phyloP scores from a whole-genome alignment of 2,113 vertebrate species.

The Hippolais icterina region DNA sequence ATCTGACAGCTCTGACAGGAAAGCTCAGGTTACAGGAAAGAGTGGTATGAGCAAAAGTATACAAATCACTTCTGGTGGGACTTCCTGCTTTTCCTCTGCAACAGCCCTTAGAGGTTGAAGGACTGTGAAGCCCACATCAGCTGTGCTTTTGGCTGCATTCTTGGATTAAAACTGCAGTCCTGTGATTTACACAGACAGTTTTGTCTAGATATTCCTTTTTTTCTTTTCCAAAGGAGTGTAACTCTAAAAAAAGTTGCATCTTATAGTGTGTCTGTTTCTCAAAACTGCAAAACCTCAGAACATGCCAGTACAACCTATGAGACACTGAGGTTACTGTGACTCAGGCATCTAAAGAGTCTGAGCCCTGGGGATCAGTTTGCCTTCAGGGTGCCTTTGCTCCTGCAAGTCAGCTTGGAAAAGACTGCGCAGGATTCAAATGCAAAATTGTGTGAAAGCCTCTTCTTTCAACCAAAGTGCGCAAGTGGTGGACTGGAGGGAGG shows the following conservation, averaged over 20 bases:
- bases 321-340: background rate
- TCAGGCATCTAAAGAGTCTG: background rate
- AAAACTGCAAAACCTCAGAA: background rate
- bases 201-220: background rate
- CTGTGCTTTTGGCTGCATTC: background rate
- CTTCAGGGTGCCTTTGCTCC: background rate
- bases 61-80: background rate
- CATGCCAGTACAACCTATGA: background rate
- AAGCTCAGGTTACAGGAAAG: background rate
- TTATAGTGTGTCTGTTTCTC: background rate
- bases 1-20: background rate
- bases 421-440: background rate
- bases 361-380: background rate
- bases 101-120: background rate
- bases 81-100: background rate
- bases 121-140: background rate
- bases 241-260: background rate
- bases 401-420: background rate
- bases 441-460: background rate
- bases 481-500: background rate
- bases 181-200: background rate
- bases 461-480: background rate
- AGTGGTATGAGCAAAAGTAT: background rate
- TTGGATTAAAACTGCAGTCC: background rate
- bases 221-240: background rate